These are phyloP conservation scores for Dissostichus mawsoni DNA, from an alignment of 2,113 vertebrate species.

Conservation along the genomic window DNA sequence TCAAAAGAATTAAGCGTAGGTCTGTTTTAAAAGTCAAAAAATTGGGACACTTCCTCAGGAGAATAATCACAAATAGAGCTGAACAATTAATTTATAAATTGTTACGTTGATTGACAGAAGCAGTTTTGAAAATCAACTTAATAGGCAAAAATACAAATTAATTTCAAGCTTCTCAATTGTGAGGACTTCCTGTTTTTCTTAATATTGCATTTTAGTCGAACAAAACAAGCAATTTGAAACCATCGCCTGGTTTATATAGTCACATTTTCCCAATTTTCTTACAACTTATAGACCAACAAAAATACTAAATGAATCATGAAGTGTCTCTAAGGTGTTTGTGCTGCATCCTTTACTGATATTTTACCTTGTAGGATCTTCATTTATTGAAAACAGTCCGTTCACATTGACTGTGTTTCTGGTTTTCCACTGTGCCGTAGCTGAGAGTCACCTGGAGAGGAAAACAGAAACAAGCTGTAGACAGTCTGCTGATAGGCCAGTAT, in stretches of 20 bases:
- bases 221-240: background rate
- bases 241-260: too few species aligned
- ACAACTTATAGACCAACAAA: background rate
- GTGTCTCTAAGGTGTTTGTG: background rate
- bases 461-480: background rate
- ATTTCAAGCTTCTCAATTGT: background rate
- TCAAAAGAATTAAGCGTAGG: background rate
- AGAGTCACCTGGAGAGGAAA: constrained; percentile 87
- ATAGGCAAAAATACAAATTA: background rate
- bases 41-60: too few species aligned
- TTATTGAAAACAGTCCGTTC: constrained; percentile 88
- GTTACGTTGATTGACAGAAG: background rate
- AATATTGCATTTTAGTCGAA: background rate
- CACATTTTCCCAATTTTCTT: background rate
- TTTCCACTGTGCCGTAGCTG: constrained; percentile 92
- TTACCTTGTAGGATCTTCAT: constrained; percentile 92
- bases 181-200: background rate
- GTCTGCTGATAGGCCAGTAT: background rate
- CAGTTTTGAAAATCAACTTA: background rate
- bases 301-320: background rate
- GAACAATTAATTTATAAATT: too few species aligned
- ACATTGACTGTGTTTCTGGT: constrained; percentile 89
- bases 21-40: too few species aligned
- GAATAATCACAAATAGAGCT: background rate
- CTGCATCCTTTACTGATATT: too few species aligned